A percentile compares a stretch with the other conserved stretches of the same genome.
These are phyloP conservation scores for Cephus pulcher DNA, from an alignment of 2,888 invertebrate genomes.

Conservation along the genomic window DNA sequence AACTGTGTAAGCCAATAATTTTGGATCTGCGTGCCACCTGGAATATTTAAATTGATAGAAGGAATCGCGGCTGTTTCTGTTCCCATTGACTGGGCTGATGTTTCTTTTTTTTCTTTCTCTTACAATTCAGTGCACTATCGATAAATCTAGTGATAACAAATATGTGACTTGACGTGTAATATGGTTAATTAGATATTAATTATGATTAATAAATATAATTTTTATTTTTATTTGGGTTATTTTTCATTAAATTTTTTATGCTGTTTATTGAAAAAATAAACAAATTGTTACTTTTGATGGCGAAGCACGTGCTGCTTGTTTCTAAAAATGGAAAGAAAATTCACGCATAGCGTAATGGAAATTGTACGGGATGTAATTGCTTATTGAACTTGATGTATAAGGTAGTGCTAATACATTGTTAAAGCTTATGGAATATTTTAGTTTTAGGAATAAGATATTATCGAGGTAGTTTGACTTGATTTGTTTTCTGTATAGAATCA, in stretches of 20 bases:
- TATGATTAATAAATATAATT: neutral
- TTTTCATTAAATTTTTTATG: neutral
- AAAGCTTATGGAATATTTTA: neutral
- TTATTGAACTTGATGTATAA: too few relatives aligned
- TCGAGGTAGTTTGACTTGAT: neutral
- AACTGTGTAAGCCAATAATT: slow-evolving; percentile 45
- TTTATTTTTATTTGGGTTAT: neutral
- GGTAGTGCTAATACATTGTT: neutral
- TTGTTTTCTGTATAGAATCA: neutral
- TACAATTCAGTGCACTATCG: neutral
- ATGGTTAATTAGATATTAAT: neutral
- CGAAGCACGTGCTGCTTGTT: neutral
- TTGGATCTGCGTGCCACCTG: slow-evolving; percentile 30
- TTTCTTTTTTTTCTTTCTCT: neutral
- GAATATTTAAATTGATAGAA: slow-evolving; percentile 34
- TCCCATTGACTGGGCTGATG: slow-evolving; percentile 25
- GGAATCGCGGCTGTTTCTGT: slow-evolving; percentile 27
- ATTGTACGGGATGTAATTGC: neutral
- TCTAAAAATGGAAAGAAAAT: neutral
- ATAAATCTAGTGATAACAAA: neutral
- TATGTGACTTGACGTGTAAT: too few relatives aligned
- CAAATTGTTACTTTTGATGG: too few relatives aligned
- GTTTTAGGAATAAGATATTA: neutral
- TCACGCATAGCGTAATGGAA: neutral
- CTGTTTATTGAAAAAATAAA: neutral